Percentiles rank a stretch among this genome's conserved stretches.
Evolutionary conservation across 2,113 vertebrate species (phyloP).

Genomic region (Xenopus tropicalis): UCB_Xtro_10.0 CM004447.2:41135001-41135500

Average conservation of each 20-base stretch:
- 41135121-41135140: neutral
- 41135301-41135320: neutral
- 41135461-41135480: neutral
- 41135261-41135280: constrained; percentile 3
- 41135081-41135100: too few relatives aligned
- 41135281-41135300: constrained; percentile 17
- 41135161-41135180: neutral
- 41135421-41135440: too few relatives aligned
- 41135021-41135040: too few relatives aligned
- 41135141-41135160: constrained; percentile 8
- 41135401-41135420: neutral
- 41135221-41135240: constrained; percentile 16
- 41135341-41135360: neutral
- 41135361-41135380: neutral
- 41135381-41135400: neutral
- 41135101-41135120: too few relatives aligned
- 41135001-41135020: too few relatives aligned
- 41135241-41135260: neutral
- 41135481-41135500: neutral
- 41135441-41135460: too few relatives aligned
- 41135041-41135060: too few relatives aligned
- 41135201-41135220: constrained; percentile 17
- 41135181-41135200: constrained; percentile 7
- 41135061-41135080: too few relatives aligned
- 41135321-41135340: neutral